phyloP scores from a whole-genome alignment of 2,113 vertebrate genomes.

The Sebastes fasciatus region DNA sequence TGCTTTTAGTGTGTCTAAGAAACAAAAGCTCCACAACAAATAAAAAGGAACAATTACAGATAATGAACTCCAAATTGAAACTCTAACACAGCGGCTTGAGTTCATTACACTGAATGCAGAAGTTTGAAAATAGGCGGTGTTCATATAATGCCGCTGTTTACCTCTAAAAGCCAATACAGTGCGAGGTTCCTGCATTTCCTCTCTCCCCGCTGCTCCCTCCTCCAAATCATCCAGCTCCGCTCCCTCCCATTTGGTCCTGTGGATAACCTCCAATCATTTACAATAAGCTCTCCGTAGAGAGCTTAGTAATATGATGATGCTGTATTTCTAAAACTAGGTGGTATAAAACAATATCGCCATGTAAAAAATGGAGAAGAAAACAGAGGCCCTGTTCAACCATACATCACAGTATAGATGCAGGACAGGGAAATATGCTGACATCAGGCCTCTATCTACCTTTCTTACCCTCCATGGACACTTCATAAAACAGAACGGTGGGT shows the following conservation, averaged over 20 bases:
- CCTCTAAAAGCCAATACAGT: slow-evolving; percentile 34
- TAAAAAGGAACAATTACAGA: slow-evolving; percentile 60
- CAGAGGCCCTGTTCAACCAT: slow-evolving; percentile 67
- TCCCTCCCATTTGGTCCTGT: slow-evolving; percentile 62
- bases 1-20: slow-evolving; percentile 51
- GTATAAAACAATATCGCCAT: slow-evolving; percentile 75
- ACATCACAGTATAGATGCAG: slow-evolving; percentile 78
- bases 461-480: slow-evolving; percentile 81
- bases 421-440: slow-evolving; percentile 81
- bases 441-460: slow-evolving; percentile 75
- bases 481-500: slow-evolving; percentile 82
- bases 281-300: slow-evolving; percentile 77
- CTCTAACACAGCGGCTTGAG: slow-evolving; percentile 45
- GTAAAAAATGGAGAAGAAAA: slow-evolving; percentile 72
- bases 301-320: slow-evolving; percentile 77
- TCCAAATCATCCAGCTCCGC: slow-evolving; percentile 50
- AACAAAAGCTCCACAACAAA: slow-evolving; percentile 51
- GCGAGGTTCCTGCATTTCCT: slow-evolving; percentile 13
- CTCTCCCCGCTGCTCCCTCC: slow-evolving; percentile 13
- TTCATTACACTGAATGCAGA: slow-evolving; percentile 52
- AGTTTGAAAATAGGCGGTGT: slow-evolving; percentile 38
- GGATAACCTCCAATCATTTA: slow-evolving; percentile 82
- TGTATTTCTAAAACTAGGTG: slow-evolving; percentile 77
- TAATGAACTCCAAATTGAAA: slow-evolving; percentile 63
- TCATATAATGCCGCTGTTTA: slow-evolving; percentile 34